A percentile compares a stretch with the other conserved stretches of the same genome.
Conservation (phyloP, 2,113 vertebrate species). For the Cyrtonyx montezumae region DNA sequence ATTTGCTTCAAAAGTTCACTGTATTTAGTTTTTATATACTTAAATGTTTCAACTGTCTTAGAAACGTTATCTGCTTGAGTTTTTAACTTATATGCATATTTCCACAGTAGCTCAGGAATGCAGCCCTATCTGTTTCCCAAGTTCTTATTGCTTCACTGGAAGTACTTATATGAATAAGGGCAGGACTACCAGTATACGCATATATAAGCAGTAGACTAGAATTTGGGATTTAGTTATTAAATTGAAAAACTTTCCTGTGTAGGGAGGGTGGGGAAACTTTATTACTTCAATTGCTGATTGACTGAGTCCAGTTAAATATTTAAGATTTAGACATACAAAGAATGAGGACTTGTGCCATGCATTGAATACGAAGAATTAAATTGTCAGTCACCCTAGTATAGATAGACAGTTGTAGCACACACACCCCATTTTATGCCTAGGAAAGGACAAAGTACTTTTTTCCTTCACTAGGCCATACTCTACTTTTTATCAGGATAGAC, state of each 20-base stretch:
- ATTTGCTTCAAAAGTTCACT: background rate
- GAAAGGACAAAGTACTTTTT: background rate
- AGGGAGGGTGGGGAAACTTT: background rate
- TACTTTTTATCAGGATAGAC: background rate
- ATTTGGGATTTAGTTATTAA: background rate
- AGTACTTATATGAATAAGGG: background rate
- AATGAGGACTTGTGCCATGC: background rate
- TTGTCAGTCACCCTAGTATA: background rate
- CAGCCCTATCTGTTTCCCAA: background rate
- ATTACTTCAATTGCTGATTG: background rate
- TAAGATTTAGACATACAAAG: background rate
- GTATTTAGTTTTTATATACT: background rate
- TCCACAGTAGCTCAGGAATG: background rate
- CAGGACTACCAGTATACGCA: background rate
- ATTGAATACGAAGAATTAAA: background rate
- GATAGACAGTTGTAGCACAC: background rate
- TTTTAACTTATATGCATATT: background rate
- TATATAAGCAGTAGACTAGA: background rate
- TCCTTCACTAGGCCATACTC: background rate
- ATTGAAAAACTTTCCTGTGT: background rate
- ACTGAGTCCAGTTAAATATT: background rate
- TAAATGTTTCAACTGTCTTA: background rate
- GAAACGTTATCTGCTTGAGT: background rate
- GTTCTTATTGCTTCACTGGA: background rate
- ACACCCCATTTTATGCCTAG: background rate